Evolutionary conservation across 2,113 vertebrate species (phyloP).

Genomic region (Ancistrus triradiatus): DNA sequence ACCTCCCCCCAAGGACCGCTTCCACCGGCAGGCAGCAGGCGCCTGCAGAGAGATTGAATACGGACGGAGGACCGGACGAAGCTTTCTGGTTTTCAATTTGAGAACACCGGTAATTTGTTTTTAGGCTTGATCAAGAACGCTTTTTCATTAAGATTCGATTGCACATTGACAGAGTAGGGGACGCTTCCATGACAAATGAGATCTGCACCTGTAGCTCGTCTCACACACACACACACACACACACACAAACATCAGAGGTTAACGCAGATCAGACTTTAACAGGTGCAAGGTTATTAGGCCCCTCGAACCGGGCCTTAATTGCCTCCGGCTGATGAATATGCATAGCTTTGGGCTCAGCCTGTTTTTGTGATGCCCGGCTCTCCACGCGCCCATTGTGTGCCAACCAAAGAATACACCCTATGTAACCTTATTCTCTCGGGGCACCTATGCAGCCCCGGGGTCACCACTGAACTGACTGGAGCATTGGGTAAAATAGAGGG

Average conservation of each 20-base stretch:
- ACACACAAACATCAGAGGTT: conserved; percentile 42
- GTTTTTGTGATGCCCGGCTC: conserved; percentile 37
- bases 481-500: neutral
- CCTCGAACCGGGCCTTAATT: conserved; percentile 52
- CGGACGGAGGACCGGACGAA: too few relatives aligned
- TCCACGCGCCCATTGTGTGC: conserved; percentile 37
- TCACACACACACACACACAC: conserved; percentile 16
- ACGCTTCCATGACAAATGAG: conserved; percentile 25
- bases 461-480: neutral
- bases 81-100: too few relatives aligned
- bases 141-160: conserved; percentile 24
- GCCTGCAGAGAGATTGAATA: too few relatives aligned
- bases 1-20: too few relatives aligned
- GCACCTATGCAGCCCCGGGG: conserved; percentile 25
- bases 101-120: conserved; percentile 4
- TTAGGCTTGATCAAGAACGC: conserved; percentile 8
- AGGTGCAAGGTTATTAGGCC: conserved; percentile 60
- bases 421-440: conserved; percentile 33
- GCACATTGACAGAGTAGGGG: neutral
- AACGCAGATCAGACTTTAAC: conserved; percentile 58
- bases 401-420: conserved; percentile 20
- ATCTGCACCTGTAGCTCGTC: conserved; percentile 42
- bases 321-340: conserved; percentile 59
- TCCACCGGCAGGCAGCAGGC: too few relatives aligned
- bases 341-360: conserved; percentile 48